Conservation (phyloP, 2,797 vertebrate species). For the Sebastes taczanowskii region DNA sequence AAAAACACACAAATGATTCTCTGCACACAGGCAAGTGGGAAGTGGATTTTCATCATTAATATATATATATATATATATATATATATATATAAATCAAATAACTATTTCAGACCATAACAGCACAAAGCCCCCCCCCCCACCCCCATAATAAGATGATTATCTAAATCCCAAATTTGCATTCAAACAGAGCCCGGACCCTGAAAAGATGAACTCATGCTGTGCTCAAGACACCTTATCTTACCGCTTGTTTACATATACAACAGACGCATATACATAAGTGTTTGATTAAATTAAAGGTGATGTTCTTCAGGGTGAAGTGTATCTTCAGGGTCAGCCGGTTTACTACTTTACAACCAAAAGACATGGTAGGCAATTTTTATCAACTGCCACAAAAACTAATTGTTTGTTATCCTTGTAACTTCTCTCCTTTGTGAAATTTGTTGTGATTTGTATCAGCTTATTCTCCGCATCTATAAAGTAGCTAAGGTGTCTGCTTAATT, state of each 20-base stretch:
- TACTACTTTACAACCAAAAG: background rate
- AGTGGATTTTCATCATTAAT: background rate
- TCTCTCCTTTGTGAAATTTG: background rate
- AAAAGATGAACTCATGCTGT: constrained; percentile 48
- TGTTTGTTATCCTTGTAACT: background rate
- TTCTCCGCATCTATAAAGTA: background rate
- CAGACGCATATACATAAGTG: background rate
- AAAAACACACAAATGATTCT: background rate
- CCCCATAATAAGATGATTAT: constrained; percentile 50
- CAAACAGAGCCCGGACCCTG: constrained; percentile 33
- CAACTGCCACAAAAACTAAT: background rate
- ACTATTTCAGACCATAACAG: background rate
- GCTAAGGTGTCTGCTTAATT: background rate
- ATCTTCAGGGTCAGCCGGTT: background rate
- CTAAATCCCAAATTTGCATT: constrained; percentile 69
- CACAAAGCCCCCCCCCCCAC: background rate
- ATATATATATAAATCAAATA: background rate
- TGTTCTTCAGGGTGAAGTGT: background rate
- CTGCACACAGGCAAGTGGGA: background rate
- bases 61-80: too few species aligned
- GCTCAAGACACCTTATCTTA: constrained; percentile 26
- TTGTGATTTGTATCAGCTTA: background rate
- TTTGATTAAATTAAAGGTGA: constrained; percentile 11
- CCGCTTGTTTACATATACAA: constrained; percentile 40
- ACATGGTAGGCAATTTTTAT: background rate